Evolutionary conservation across 2,888 invertebrate genomes (phyloP).

Genomic region (Aspidiotus destructor): DNA sequence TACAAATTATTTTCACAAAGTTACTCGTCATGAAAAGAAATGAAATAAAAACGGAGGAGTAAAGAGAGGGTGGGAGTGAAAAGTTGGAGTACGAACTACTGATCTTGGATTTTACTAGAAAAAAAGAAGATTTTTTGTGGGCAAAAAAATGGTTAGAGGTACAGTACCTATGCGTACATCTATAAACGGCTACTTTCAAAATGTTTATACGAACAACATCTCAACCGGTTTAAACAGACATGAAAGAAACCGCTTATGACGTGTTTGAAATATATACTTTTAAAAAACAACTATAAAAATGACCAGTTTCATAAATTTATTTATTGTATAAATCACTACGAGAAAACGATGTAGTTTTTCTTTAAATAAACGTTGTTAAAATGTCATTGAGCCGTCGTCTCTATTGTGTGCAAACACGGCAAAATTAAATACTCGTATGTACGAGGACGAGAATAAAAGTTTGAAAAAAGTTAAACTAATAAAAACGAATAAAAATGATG

Average conservation of each 20-base stretch:
- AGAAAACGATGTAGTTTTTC: slow-evolving; percentile 20
- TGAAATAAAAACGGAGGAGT: too few relatives aligned
- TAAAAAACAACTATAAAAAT: slow-evolving; percentile 32
- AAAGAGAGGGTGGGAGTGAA: too few relatives aligned
- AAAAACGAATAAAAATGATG: slow-evolving; percentile 1
- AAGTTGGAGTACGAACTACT: not conserved
- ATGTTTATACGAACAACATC: slow-evolving; percentile 8
- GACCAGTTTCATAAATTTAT: slow-evolving; percentile 32
- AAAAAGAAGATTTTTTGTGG: not conserved
- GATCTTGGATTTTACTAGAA: not conserved
- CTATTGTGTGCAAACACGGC: slow-evolving; percentile 31
- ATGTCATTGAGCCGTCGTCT: slow-evolving; percentile 28
- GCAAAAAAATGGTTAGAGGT: not conserved
- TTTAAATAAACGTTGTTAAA: slow-evolving; percentile 31
- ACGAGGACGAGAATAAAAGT: not conserved
- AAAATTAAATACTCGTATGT: slow-evolving; percentile 6
- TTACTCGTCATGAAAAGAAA: too few relatives aligned
- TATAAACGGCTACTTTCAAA: slow-evolving; percentile 8
- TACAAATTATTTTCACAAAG: too few relatives aligned
- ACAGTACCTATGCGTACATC: not conserved
- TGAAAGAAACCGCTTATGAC: slow-evolving; percentile 31
- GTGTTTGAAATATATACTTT: slow-evolving; percentile 31
- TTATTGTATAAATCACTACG: slow-evolving; percentile 30
- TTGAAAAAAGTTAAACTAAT: not conserved
- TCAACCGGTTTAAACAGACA: slow-evolving; percentile 27